Evolutionary conservation across 1,140 invertebrate genomes (phyloP).

Genomic region (Pinna nobilis): DNA sequence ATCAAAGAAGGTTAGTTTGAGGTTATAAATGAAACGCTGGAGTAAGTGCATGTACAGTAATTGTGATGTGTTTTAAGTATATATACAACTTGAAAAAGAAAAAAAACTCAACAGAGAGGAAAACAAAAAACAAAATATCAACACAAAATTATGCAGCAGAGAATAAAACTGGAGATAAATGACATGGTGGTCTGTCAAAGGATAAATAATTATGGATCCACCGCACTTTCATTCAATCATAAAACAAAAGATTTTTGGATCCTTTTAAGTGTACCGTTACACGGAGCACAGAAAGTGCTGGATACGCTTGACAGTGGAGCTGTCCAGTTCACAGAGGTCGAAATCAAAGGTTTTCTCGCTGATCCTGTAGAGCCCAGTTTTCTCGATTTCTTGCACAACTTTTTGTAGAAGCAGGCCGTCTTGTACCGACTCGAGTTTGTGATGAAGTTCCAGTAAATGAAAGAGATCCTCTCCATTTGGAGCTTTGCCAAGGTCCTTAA

Average conservation of each 20-base stretch:
- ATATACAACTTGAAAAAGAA: too few species aligned
- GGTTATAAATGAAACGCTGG: too few species aligned
- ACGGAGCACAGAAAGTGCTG: constrained; percentile 29
- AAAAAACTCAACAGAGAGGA: too few species aligned
- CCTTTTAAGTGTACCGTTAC: neutral
- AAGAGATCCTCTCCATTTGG: constrained; percentile 35
- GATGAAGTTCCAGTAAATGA: constrained; percentile 19
- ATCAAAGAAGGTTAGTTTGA: too few species aligned
- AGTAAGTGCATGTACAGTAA: too few species aligned
- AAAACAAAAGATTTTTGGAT: too few species aligned
- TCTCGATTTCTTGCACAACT: constrained; percentile 31
- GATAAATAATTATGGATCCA: neutral
- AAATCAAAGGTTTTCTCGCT: constrained; percentile 37
- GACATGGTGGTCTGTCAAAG: neutral
- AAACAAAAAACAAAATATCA: too few species aligned
- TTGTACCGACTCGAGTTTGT: constrained; percentile 29
- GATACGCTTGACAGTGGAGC: constrained; percentile 27
- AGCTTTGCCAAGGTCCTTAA: constrained; percentile 32
- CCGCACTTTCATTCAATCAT: neutral
- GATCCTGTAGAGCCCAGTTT: constrained; percentile 35
- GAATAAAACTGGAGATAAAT: neutral
- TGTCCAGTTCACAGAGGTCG: constrained; percentile 35
- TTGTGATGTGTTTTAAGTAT: too few species aligned
- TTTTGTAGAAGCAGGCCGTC: constrained; percentile 22
- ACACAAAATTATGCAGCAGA: neutral